Percentiles rank a stretch among this genome's conserved stretches.
These are phyloP conservation scores for Amphipyra tragopoginis DNA, from an alignment of 2,888 invertebrate genomes.

Conservation along the genomic window DNA sequence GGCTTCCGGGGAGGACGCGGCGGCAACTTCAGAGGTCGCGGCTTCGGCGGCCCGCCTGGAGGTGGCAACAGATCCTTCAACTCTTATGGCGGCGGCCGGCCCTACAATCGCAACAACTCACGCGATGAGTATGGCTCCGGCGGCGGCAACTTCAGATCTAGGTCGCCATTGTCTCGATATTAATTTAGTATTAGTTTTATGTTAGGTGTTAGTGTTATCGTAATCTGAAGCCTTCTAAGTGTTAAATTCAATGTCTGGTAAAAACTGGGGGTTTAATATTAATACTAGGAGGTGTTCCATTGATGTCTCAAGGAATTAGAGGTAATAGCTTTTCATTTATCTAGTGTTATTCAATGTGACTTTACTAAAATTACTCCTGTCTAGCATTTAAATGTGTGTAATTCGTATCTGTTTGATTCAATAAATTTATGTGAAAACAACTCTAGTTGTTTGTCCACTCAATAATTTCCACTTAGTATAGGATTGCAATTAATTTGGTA, in stretches of 20 bases:
- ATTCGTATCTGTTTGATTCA: constrained; percentile 55
- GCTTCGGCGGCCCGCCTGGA: constrained; percentile 86
- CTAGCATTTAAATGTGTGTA: constrained; percentile 54
- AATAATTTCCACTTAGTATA: constrained; percentile 40
- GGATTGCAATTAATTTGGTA: constrained; percentile 34
- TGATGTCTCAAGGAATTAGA: constrained; percentile 82
- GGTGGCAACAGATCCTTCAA: constrained; percentile 89
- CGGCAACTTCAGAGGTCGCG: constrained; percentile 86
- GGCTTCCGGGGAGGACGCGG: constrained; percentile 90
- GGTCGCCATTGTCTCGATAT: constrained; percentile 86
- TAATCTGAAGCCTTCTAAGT: constrained; percentile 90
- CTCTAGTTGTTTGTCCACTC: constrained; percentile 52
- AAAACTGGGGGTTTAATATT: constrained; percentile 87
- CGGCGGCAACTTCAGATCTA: constrained; percentile 88
- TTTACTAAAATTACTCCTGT: constrained; percentile 45
- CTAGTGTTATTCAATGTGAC: constrained; percentile 54
- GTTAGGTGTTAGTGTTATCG: constrained; percentile 89
- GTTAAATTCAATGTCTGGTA: constrained; percentile 85
- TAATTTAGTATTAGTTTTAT: constrained; percentile 84
- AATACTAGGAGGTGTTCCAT: constrained; percentile 84
- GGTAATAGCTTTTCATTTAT: constrained; percentile 71
- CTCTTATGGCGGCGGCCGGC: constrained; percentile 87
- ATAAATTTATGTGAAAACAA: constrained; percentile 56
- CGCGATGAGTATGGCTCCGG: constrained; percentile 84
- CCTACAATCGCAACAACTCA: constrained; percentile 78